Base-by-base conservation (phyloP, 1,140 invertebrate genomes). In the Euwallacea fornicatus region DNA sequence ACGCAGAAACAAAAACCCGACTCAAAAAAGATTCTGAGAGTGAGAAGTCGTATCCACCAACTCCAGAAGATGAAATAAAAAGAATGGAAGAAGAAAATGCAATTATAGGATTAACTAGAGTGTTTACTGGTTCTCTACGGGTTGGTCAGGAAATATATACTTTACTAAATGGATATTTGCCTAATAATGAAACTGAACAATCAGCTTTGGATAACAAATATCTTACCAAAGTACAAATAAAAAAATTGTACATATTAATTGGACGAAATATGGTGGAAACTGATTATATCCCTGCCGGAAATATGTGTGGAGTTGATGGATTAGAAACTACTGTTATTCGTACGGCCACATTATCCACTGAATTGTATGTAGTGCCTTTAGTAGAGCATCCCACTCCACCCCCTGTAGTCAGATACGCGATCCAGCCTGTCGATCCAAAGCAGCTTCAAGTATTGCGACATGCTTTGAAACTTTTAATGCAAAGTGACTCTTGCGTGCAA, bases 401-500 rank as follows among this genome's bases (percentile, higher is more conserved):
- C 7, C 97, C 97, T 0, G 97, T 99, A 74, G 84, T 99, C 0
- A 86, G 95, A 66, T 97, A 99, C 2, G 96, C 97, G 7, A 84
- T 99, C n/a, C 95, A 98, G 82, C 94, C 97, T 3, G 87, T 88
- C 60, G 88, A 94, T 80, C 89, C 93, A 0, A 86, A 87, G 59
- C 93, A 97, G 76, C 83, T 98, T 80, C 85, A 90, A 47, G 87
- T 91, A 73, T 81, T 99, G n/a, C 86, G 94, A 0, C 87, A 89
- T 79, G 96, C 89, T 4, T 81, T 97, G 42, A 88, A 89, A 75
- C 80, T 96, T 21, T 82, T 97, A 13, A 95, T 96, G 81, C 94
- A 98, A 83, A 93, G 97, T 0, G 97, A 99, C 83, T 90, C 94
- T 1, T 96, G 95, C 83, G 95, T 97, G 0, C 87, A 95, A 79